Evolutionary conservation across 2,888 invertebrate genomes (phyloP), one percentile per base, ranked within the genome.

Genomic region (Parthenolecanium corni): DNA sequence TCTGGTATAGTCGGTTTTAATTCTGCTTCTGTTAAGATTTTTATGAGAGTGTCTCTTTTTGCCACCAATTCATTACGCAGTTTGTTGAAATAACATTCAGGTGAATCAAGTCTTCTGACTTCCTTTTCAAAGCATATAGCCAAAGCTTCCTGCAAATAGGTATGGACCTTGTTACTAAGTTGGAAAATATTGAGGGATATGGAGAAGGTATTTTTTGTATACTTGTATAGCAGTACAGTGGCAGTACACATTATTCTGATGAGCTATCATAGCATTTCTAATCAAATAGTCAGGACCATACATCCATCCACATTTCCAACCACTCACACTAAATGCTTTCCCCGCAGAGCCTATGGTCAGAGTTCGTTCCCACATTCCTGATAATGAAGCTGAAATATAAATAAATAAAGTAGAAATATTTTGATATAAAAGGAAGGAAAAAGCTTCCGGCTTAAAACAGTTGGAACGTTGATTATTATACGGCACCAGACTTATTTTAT

Each of bases 281-380:
- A 97, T 82, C 11, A 98, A 78, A 65, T 82, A 74, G 0, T 82
- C 80, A 0, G 96, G 95, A 0, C 89, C 96, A 73, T 95, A 89
- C 0, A 90, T 90, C 97, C 97, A 98, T 57, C 97, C 97, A 2
- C 84, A 82, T 79, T 89, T 95, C 94, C 94, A 94, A 3, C 97
- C 97, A 1, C 97, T 98, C 14, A 93, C 91, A 61, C 93, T 93
- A 77, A 97, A 96, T 1, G 94, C 92, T 79, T 97, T 98, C 0
- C 97, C 97, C 0, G 95, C 97, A 21, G 95, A 96, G 0, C 97
- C 95, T 66, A 98, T 83, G 0, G 97, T 96, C 38, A 98, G 83
- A 0, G 97, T 97, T 23, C 96, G 80, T 67, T 98, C 94, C 88
- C 93, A 98, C 97, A 98, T 98, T n/a, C 78, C 94, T 0, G 96